A percentile compares a stretch with the other conserved stretches of the same genome.
Conservation (phyloP, 2,888 invertebrate genomes). For the Lepeophtheirus nordmannii region DNA sequence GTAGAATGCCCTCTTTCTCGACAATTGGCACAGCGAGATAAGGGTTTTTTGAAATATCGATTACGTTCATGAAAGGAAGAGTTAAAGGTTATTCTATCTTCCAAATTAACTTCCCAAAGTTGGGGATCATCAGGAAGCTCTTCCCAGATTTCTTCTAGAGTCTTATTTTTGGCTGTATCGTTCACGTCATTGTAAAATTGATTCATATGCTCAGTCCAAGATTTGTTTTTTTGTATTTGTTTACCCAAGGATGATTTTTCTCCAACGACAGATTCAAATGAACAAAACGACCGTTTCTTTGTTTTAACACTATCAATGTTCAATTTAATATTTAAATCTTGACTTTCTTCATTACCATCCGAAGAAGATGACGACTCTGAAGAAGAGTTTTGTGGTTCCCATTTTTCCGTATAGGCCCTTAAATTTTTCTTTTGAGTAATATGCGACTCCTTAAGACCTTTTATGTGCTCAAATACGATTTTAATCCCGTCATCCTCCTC, state of each 20-base stretch:
- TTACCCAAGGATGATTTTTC: not conserved
- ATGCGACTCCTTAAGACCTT: not conserved
- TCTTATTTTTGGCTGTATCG: not conserved
- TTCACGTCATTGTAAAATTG: not conserved
- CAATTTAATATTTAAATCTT: not conserved
- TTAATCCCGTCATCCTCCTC: not conserved
- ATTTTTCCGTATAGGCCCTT: not conserved
- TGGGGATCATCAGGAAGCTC: not conserved
- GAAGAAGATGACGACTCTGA: not conserved
- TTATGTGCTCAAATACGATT: not conserved
- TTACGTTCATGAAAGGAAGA: not conserved
- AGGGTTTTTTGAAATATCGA: not conserved
- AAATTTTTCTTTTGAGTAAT: conserved; percentile 2
- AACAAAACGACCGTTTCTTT: not conserved
- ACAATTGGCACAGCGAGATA: not conserved
- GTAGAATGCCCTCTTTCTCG: not conserved
- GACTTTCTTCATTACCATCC: not conserved
- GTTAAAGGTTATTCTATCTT: not conserved
- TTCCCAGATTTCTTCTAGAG: not conserved
- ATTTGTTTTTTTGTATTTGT: not conserved
- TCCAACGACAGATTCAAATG: not conserved
- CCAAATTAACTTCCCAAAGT: not conserved
- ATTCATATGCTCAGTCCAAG: not conserved
- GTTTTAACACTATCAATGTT: not conserved
- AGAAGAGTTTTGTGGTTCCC: not conserved